These are phyloP conservation scores for Procambarus virginalis DNA, from an alignment of 1,140 invertebrate genomes.

Conservation along the genomic window DNA sequence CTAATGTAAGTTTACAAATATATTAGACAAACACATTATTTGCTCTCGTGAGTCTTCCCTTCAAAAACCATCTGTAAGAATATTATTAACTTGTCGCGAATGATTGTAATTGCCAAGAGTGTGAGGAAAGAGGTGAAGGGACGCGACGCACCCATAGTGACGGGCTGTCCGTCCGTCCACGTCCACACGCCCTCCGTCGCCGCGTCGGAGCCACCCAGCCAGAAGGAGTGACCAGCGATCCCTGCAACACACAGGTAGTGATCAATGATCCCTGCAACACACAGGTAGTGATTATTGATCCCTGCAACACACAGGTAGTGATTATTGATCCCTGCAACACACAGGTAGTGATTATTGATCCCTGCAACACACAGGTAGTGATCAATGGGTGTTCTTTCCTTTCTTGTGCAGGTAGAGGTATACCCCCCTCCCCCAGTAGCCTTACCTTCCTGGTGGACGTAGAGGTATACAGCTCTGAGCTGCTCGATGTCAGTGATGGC, in stretches of 20 bases:
- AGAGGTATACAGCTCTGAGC: slow-evolving; percentile 17
- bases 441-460: slow-evolving; percentile 22
- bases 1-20: too few species aligned
- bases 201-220: slow-evolving; percentile 11
- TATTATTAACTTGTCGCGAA: too few species aligned
- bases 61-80: too few species aligned
- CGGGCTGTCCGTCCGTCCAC: neutral
- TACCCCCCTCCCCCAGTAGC: too few species aligned
- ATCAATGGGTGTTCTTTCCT: too few species aligned
- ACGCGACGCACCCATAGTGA: neutral
- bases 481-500: neutral
- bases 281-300: neutral
- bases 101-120: too few species aligned
- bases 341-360: neutral
- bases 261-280: neutral
- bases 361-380: neutral
- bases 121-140: too few species aligned
- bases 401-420: too few species aligned
- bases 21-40: too few species aligned
- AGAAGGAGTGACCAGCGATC: slow-evolving; percentile 11
- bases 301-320: too few species aligned
- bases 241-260: neutral
- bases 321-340: too few species aligned
- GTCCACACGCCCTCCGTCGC: neutral
- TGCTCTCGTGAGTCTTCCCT: too few species aligned